phyloP scores from a whole-genome alignment of 2,888 invertebrate genomes.

The Aphodius sticticus region DNA sequence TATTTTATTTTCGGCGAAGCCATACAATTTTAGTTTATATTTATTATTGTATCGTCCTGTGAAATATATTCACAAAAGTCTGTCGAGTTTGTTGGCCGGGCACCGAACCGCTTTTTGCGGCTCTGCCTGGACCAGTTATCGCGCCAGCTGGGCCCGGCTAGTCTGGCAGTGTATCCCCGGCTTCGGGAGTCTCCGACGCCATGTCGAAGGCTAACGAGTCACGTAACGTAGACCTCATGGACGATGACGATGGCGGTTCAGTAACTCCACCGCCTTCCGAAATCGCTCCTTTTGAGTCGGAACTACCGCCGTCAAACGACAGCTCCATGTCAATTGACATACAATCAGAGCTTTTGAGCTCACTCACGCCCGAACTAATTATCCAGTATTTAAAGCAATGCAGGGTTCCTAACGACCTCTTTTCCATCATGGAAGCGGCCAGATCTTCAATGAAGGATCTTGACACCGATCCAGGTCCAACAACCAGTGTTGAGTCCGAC shows the following conservation, averaged over 20 bases:
- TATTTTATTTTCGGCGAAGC: no score
- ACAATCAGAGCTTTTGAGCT: background rate
- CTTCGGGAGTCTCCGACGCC: background rate
- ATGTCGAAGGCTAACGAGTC: background rate
- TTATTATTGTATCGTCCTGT: no score
- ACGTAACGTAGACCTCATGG: background rate
- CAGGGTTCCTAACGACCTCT: background rate
- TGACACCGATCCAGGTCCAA: background rate
- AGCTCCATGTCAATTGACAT: background rate
- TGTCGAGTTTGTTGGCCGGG: no score
- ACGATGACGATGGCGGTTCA: background rate
- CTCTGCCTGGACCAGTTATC: no score
- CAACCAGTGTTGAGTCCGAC: background rate
- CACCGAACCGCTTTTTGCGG: no score
- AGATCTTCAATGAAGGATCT: background rate
- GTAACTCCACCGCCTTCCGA: background rate
- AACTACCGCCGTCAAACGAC: background rate
- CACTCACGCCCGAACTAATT: background rate
- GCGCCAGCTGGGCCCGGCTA: no score
- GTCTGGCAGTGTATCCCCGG: background rate
- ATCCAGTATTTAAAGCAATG: background rate
- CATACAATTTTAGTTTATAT: no score
- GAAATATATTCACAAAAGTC: no score
- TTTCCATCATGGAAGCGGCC: background rate
- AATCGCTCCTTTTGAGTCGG: background rate